Conservation (phyloP, 2,797 vertebrate genomes). For the Macropodus opercularis region DNA sequence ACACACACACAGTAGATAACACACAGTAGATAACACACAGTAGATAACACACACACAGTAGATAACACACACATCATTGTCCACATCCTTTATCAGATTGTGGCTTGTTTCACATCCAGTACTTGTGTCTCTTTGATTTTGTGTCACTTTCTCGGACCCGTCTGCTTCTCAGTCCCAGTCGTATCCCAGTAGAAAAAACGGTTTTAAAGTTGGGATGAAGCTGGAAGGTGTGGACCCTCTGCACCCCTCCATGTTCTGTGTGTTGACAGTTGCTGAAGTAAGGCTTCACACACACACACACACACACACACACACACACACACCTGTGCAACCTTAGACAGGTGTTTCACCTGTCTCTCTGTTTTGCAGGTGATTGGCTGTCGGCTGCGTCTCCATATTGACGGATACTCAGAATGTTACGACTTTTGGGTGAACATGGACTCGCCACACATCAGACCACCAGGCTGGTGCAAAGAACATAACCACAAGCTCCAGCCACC, state of each 20-base stretch:
- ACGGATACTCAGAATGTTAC: conserved; percentile 88
- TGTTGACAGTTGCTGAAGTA: conserved; percentile 84
- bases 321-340: background rate
- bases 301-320: conserved; percentile 6
- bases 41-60: too few species aligned
- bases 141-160: conserved; percentile 7
- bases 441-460: conserved; percentile 84
- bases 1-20: too few species aligned
- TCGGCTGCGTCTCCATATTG: conserved; percentile 87
- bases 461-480: conserved; percentile 87
- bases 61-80: too few species aligned
- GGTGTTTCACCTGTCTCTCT: conserved; percentile 6
- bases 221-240: conserved; percentile 83
- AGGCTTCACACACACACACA: conserved; percentile 30
- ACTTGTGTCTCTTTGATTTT: background rate
- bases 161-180: conserved; percentile 71
- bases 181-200: conserved; percentile 73
- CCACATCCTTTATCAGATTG: too few species aligned
- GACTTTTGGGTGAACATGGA: conserved; percentile 92
- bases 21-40: too few species aligned
- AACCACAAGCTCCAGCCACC: conserved; percentile 85
- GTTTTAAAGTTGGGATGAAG: conserved; percentile 84
- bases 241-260: conserved; percentile 84
- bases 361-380: conserved; percentile 85
- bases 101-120: too few species aligned